Conservation (phyloP, 2,113 vertebrate species). For the Cheilinus undulatus region DNA sequence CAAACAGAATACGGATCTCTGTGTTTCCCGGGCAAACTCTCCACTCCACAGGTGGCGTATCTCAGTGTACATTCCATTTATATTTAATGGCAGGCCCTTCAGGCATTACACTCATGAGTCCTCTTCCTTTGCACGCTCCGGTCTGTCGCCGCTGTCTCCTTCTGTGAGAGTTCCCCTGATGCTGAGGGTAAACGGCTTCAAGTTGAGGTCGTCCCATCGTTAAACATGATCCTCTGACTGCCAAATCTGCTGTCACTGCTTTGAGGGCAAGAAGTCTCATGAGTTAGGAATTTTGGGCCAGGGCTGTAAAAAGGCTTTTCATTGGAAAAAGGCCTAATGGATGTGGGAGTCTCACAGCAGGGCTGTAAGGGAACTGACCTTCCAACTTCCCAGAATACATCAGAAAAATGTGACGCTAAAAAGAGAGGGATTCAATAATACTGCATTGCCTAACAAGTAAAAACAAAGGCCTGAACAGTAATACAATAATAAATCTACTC, state of each 20-base stretch:
- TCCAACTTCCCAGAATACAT: background rate
- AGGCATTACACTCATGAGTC: constrained; percentile 32
- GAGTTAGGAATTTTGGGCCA: constrained; percentile 14
- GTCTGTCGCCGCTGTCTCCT: constrained; percentile 18
- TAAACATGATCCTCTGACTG: constrained; percentile 31
- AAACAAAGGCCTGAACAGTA: no score
- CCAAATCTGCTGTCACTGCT: constrained; percentile 7
- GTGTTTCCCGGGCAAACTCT: constrained; percentile 64
- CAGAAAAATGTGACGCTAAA: background rate
- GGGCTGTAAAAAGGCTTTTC: constrained; percentile 4
- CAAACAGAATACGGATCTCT: constrained; percentile 62
- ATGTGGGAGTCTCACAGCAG: constrained; percentile 9
- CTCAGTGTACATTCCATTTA: constrained; percentile 77
- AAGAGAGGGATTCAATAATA: no score
- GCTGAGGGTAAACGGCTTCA: constrained; percentile 45
- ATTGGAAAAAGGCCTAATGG: constrained; percentile 33
- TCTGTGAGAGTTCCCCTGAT: constrained; percentile 10
- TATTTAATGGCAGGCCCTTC: constrained; percentile 65
- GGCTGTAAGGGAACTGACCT: background rate
- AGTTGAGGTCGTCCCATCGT: constrained; percentile 48
- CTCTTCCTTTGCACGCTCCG: constrained; percentile 1
- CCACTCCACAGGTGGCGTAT: constrained; percentile 60
- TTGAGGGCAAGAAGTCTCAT: constrained; percentile 21
- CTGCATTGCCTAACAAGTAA: no score
- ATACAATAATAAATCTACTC: no score